Percentiles rank a stretch among this genome's conserved stretches.
Evolutionary conservation across 2,113 vertebrate genomes (phyloP).

Genomic region (Mustelus asterias): DNA sequence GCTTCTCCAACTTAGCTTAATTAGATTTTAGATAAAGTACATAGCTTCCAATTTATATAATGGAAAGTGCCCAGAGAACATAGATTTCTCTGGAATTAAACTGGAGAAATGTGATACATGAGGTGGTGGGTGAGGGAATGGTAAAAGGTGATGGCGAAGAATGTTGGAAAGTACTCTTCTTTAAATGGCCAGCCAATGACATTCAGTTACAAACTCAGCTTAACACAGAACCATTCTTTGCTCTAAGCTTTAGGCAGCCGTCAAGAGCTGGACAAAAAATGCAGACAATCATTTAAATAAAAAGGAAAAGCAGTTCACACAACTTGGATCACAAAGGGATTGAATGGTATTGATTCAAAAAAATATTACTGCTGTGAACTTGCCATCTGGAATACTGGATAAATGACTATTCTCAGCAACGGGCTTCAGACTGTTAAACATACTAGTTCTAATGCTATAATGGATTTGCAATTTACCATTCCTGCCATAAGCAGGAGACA

Average conservation of each 20-base stretch:
- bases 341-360: not conserved
- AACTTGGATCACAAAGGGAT: not conserved
- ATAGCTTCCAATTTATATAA: not conserved
- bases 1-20: not conserved
- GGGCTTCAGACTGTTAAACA: not conserved
- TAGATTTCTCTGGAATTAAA: constrained; percentile 10
- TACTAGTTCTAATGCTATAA: not conserved
- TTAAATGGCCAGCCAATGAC: not conserved
- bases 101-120: not conserved
- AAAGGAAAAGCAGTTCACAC: not conserved
- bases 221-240: not conserved
- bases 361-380: not conserved
- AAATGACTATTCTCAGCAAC: not conserved
- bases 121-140: not conserved
- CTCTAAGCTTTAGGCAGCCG: not conserved
- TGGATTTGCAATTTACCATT: not conserved
- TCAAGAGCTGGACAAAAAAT: not conserved
- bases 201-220: constrained; percentile 1
- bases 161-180: not conserved
- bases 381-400: not conserved
- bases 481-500: not conserved
- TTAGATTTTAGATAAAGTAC: not conserved
- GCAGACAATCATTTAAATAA: not conserved
- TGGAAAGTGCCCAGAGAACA: not conserved
- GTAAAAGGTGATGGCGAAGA: not conserved